These are phyloP conservation scores for Lasioglossum oenotherae DNA, from an alignment of 2,888 invertebrate genomes.

Conservation along the genomic window DNA sequence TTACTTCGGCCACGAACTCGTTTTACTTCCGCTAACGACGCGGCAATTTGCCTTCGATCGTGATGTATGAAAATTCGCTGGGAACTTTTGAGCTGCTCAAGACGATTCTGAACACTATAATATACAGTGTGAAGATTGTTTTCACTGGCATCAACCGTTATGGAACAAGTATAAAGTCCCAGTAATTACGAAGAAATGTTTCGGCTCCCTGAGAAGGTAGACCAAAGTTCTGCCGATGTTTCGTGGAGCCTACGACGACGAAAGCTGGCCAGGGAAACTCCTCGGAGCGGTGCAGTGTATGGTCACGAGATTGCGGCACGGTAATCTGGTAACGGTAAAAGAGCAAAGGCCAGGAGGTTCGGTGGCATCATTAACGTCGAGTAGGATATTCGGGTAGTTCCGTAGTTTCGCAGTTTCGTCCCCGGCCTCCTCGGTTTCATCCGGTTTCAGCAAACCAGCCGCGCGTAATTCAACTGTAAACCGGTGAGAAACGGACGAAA, in stretches of 20 bases:
- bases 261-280: constrained; percentile 35
- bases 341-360: constrained; percentile 44
- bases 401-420: constrained; percentile 61
- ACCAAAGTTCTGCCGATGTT: constrained; percentile 32
- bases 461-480: constrained; percentile 58
- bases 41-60: constrained; percentile 20
- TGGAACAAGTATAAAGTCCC: constrained; percentile 10
- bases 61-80: not conserved
- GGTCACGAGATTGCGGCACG: constrained; percentile 44
- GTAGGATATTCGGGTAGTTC: constrained; percentile 62
- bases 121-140: too few relatives aligned
- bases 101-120: too few relatives aligned
- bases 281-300: constrained; percentile 59
- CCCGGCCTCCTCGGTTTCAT: constrained; percentile 53
- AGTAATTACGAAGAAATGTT: constrained; percentile 52
- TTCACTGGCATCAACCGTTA: too few relatives aligned
- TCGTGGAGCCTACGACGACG: constrained; percentile 35
- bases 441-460: constrained; percentile 26
- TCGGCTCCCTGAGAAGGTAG: constrained; percentile 12
- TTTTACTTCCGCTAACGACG: constrained; percentile 9
- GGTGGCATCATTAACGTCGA: constrained; percentile 70
- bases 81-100: not conserved
- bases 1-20: not conserved
- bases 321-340: constrained; percentile 62
- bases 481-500: constrained; percentile 52